Evolutionary conservation across 2,888 invertebrate genomes (phyloP), one percentile per base, ranked within the genome.

Genomic region (Amphipoea oculea): DNA sequence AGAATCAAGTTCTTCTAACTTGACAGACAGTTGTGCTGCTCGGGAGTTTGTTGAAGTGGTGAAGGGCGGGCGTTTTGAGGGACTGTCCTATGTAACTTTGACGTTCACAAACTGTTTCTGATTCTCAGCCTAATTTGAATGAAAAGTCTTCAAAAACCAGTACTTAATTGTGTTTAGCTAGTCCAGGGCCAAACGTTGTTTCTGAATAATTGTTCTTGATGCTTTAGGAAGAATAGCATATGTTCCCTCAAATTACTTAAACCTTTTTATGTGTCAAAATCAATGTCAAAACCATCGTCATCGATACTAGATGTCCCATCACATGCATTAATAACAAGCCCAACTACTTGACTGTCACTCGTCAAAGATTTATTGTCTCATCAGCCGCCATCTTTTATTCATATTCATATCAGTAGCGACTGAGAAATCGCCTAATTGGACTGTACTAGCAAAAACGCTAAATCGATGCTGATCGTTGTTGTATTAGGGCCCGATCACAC

Each of bases 381-480:
- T 92, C 93, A 91, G 89, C 84, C 79, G 87, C 88, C 90, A 94
- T 94, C 92, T 94, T 94, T 94, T 93, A 94, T 94, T 94, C 94
- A 94, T 94, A 93, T 91, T 93, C 89, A 93, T 94, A 89, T 89
- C 87, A 81, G 82, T 71, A 78, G 68, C 79, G 86, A 86, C 84
- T 87, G 86, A 89, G 90, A 90, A 89, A 90, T 90, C 90, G 84
- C 88, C 90, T 93, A 93, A 93, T 93, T 93, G 93, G 93, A 82
- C 84, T 72, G 79, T 80, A 82, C 78, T 76, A 88, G 89, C 88
- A 91, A 92, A 93, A 92, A 93, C 90, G 69, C 89, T 87, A 88
- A 86, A 82, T 78, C 73, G 70, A 84, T 80, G 76, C 29, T 29
- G 29, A 29, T 29, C 29, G 29, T 29, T 86, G 84, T 89, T 85